Percentiles rank a stretch among this genome's conserved stretches.
Conservation (phyloP, 2,113 vertebrate genomes). For the Syngnathus typhle region DNA sequence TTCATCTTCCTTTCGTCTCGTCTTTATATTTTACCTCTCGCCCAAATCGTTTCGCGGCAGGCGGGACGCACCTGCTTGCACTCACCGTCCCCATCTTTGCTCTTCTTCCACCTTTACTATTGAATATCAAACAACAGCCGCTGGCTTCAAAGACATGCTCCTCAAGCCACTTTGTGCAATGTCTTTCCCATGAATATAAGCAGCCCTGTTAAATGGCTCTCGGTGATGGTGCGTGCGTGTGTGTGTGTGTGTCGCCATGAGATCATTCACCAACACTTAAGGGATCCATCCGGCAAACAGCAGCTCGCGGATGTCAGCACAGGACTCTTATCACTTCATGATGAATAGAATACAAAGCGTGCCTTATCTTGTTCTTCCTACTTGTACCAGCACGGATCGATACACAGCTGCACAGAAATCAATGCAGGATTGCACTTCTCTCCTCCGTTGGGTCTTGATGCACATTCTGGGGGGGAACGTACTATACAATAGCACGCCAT, state of each 20-base stretch:
- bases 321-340: constrained; percentile 58
- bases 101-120: constrained; percentile 69
- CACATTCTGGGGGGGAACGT: constrained; percentile 45
- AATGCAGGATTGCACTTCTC: constrained; percentile 68
- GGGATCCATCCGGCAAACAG: constrained; percentile 44
- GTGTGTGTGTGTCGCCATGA: constrained; percentile 30
- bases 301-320: constrained; percentile 57
- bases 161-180: constrained; percentile 37
- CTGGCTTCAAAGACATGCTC: constrained; percentile 57
- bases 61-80: constrained; percentile 66
- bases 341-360: constrained; percentile 65
- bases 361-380: constrained; percentile 64
- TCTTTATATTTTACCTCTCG: constrained; percentile 7
- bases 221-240: neutral
- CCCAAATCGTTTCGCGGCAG: constrained; percentile 18
- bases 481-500: constrained; percentile 40
- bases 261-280: constrained; percentile 55
- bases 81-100: constrained; percentile 36
- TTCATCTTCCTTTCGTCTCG: neutral
- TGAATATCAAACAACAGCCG: constrained; percentile 71
- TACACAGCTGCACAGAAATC: constrained; percentile 54
- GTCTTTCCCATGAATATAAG: constrained; percentile 56
- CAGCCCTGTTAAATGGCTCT: constrained; percentile 41
- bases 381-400: constrained; percentile 60
- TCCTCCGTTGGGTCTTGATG: constrained; percentile 54